These are phyloP conservation scores for Drosophila obscura DNA, from an alignment of 1,140 invertebrate genomes.

Conservation along the genomic window DNA sequence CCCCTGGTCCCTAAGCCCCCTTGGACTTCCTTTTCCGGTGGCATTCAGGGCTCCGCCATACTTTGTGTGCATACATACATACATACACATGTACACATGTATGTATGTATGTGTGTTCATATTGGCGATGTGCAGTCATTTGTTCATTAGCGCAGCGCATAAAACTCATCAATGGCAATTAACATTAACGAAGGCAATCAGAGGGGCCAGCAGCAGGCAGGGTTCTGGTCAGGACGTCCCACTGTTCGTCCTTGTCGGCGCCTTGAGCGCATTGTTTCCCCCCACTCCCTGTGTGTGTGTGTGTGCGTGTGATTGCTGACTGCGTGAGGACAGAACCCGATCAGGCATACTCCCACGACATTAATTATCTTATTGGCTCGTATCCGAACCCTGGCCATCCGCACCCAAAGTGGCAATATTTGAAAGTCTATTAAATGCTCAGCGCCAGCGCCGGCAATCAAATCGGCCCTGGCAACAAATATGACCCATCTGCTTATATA, in stretches of 20 bases:
- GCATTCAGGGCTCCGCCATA: constrained; percentile 3
- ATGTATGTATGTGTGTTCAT: constrained; percentile 23
- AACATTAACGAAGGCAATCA: constrained; percentile 81
- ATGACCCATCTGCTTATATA: constrained; percentile 46
- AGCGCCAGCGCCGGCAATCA: constrained; percentile 50
- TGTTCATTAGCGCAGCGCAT: constrained; percentile 79
- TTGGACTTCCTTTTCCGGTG: constrained; percentile 2
- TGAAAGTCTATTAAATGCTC: constrained; percentile 79
- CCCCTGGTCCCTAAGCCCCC: no score
- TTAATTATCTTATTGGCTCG: constrained; percentile 77
- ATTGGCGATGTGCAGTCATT: constrained; percentile 77
- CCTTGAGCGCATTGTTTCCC: constrained; percentile 47
- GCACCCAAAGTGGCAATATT: constrained; percentile 74
- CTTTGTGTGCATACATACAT: constrained; percentile 22
- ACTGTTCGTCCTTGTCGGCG: constrained; percentile 36
- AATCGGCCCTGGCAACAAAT: constrained; percentile 39
- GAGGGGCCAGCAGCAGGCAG: constrained; percentile 19
- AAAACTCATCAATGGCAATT: constrained; percentile 82
- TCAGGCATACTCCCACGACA: constrained; percentile 60
- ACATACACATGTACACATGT: no score
- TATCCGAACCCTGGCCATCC: constrained; percentile 18
- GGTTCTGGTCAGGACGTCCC: background rate
- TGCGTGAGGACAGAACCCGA: background rate
- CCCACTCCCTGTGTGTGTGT: background rate
- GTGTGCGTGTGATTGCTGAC: background rate